Base-by-base conservation (phyloP, 2,113 vertebrate genomes). In the Genyomyrus donnyi region DNA sequence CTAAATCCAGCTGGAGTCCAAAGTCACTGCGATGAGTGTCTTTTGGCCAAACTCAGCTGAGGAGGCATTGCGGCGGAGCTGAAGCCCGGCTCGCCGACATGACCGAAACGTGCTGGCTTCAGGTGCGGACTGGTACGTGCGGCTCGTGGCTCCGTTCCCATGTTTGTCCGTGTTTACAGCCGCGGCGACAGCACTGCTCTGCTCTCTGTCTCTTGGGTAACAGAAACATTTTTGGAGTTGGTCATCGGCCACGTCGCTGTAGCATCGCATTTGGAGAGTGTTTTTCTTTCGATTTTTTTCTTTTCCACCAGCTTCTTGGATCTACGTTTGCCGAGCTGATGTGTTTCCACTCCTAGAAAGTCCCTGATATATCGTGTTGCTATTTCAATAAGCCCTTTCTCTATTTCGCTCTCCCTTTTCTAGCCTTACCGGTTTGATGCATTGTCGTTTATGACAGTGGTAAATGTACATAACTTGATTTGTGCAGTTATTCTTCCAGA, bases 101-200 rank as follows among this genome's bases (percentile, higher is more conserved):
- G 24, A 27, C 27, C 31, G 6, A 39, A 15, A n/a, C 27, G 84
- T 6, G 89, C 87, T 87, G 50, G 50, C 31, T 85, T 83, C 39
- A 35, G 91, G 49, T 85, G 27, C 15, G 45, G 80, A 66, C 89
- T 35, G 66, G 50, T 52, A 85, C 89, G 85, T 89, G 83, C 89
- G 89, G 62, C 85, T 42, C 56, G 91, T 90, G 90, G 85, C 90
- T 91, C 91, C 90, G 93, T 89, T 91, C 90, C 95, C 95, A 93
- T 95, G 95, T 95, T 95, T 93, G 95, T 93, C 93, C 91, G 95
- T 95, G 95, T 95, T 95, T 94, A 95, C 92, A 88, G 89, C 49
- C 91, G 88, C 92, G 11, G 89, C 48, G 93, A 93, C 90, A 89
- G 86, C 85, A 90, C 88, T 7, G 90, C 85, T 93, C 94, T 95